Evolutionary conservation across 2,888 invertebrate genomes (phyloP).

Genomic region (Orchesella flavescens): DNA sequence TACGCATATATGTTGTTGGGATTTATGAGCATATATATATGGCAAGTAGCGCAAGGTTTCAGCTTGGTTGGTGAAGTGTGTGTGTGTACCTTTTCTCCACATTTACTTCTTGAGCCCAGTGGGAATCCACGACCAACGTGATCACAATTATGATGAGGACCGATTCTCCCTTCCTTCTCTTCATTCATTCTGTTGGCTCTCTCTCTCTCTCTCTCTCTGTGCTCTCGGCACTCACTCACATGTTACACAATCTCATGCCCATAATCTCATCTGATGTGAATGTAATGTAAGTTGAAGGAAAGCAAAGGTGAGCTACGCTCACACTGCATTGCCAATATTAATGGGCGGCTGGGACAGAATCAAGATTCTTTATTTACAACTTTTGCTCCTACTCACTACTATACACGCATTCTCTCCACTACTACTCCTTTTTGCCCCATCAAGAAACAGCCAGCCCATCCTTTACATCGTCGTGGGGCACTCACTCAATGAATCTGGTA

Average conservation of each 20-base stretch:
- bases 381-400: slow-evolving; percentile 6
- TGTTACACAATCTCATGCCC: slow-evolving; percentile 58
- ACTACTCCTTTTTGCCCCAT: background rate
- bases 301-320: slow-evolving; percentile 49
- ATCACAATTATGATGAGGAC: slow-evolving; percentile 60
- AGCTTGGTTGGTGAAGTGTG: slow-evolving; percentile 20
- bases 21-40: slow-evolving; percentile 45
- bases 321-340: slow-evolving; percentile 53
- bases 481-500: background rate
- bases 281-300: slow-evolving; percentile 54
- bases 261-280: slow-evolving; percentile 61
- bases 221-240: slow-evolving; percentile 31
- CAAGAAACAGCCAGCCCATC: background rate
- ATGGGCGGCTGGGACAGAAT: slow-evolving; percentile 62
- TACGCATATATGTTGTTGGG: slow-evolving; percentile 31
- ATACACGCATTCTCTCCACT: too few relatives aligned
- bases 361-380: slow-evolving; percentile 56
- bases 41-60: background rate
- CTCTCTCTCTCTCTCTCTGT: slow-evolving; percentile 16
- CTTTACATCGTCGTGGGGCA: background rate
- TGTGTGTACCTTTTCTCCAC: slow-evolving; percentile 53
- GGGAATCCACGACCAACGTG: slow-evolving; percentile 64
- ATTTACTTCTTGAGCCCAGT: slow-evolving; percentile 59
- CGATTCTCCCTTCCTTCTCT: slow-evolving; percentile 25
- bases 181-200: slow-evolving; percentile 8